A percentile compares a stretch with the other conserved stretches of the same genome.
phyloP scores from a whole-genome alignment of 2,113 vertebrate genomes.

The Egretta garzetta region DNA sequence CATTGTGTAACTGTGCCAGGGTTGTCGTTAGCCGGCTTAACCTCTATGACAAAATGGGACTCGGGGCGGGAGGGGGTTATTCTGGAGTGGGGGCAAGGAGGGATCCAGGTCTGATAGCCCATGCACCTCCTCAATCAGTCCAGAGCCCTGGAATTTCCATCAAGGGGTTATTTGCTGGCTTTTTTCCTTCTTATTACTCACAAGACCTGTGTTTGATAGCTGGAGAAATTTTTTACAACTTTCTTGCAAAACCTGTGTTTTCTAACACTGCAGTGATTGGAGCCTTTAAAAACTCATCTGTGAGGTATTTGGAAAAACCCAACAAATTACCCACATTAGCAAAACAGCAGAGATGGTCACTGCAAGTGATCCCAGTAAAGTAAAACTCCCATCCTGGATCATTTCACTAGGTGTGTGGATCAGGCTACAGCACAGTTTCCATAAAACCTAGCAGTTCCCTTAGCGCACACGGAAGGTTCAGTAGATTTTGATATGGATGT shows the following conservation, averaged over 20 bases:
- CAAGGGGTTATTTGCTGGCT: slow-evolving; percentile 54
- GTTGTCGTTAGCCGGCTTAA: slow-evolving; percentile 63
- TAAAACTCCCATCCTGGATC: not conserved
- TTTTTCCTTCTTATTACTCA: slow-evolving; percentile 47
- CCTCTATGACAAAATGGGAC: slow-evolving; percentile 48
- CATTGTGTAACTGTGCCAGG: slow-evolving; percentile 74
- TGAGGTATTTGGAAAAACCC: slow-evolving; percentile 20
- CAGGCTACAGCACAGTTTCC: not conserved
- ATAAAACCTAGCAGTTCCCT: not conserved
- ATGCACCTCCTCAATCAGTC: slow-evolving; percentile 3
- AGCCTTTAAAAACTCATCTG: slow-evolving; percentile 35
- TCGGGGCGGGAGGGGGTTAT: slow-evolving; percentile 35
- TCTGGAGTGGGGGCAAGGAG: not conserved
- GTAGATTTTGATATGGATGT: slow-evolving; percentile 28
- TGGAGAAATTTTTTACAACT: slow-evolving; percentile 11
- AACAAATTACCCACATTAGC: not conserved
- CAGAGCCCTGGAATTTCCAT: slow-evolving; percentile 29
- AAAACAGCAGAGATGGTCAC: slow-evolving; percentile 26
- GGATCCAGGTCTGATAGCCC: slow-evolving; percentile 44
- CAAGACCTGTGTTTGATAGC: slow-evolving; percentile 19
- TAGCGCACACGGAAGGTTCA: not conserved
- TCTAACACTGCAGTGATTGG: not conserved
- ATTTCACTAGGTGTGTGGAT: not conserved
- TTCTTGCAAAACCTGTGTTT: not conserved
- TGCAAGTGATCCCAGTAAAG: not conserved